Evolutionary conservation across 2,888 invertebrate genomes (phyloP), one percentile per base, ranked within the genome.

Genomic region (Sisyra terminalis): DNA sequence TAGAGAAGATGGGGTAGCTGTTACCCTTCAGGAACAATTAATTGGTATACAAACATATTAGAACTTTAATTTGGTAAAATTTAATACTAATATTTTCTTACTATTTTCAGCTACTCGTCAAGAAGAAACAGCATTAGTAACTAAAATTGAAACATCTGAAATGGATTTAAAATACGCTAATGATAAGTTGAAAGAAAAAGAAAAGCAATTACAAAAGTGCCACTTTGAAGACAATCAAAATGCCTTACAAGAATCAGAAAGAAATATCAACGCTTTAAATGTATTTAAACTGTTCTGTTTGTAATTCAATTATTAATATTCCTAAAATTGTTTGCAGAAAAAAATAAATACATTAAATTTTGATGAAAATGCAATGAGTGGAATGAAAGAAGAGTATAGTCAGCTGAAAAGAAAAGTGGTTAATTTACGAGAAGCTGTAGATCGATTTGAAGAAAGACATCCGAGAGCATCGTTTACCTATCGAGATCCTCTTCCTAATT

Each of bases 1-100:
- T 41, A 82, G 78, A 49, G 83, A 78, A 13, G 75, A 78, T 46
- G 88, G 88, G 1, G 72, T 76, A 53, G 77, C 85, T 5, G 82
- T 84, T 29, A 85, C 93, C 1, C 66, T 96, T 42, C 86, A 88
- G 57, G 87, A 90, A 50, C 92, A 92, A 58, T 70, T 94, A 14
- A 90, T 90, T 59, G 74, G 82, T 82, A 55, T n/a, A n/a, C n/a
- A n/a, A n/a, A n/a, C n/a, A n/a, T n/a, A n/a, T n/a, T n/a, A 54
- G 59, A 52, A 39, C 10, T 18, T 5, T 10, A 18, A 41, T 29
- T 15, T 29, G 30, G 30, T 8, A 8, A 9, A 9, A 29, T 29
- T 29, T 29, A 8, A 29, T 29, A 9, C 29, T 8, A 7, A 29
- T 8, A 29, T 8, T 8, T 8, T 9, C 9, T 29, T 29, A 7